Evolutionary conservation across 2,797 vertebrate genomes (phyloP).

Genomic region (Sandelia bainsii): DNA sequence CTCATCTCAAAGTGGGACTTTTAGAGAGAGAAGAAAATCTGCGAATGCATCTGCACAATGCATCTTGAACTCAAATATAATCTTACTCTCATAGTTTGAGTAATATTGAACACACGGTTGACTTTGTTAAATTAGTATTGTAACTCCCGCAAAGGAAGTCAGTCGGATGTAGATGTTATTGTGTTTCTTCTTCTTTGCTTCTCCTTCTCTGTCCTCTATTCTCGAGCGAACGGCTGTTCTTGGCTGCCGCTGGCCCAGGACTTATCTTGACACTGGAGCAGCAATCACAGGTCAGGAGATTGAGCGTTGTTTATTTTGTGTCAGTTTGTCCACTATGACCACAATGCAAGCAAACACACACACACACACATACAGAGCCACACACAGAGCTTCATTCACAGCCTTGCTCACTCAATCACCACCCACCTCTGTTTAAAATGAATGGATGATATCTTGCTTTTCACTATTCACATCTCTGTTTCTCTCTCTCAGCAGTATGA

Average conservation of each 20-base stretch:
- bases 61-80: too few species aligned
- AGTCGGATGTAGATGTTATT: neutral
- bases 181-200: constrained; percentile 30
- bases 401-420: constrained; percentile 76
- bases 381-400: constrained; percentile 56
- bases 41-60: too few species aligned
- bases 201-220: constrained; percentile 55
- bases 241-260: constrained; percentile 73
- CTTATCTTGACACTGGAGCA: constrained; percentile 86
- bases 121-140: neutral
- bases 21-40: too few species aligned
- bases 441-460: constrained; percentile 84
- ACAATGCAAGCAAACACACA: constrained; percentile 64
- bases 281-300: constrained; percentile 81
- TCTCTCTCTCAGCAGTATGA: constrained; percentile 69
- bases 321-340: constrained; percentile 77
- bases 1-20: too few species aligned
- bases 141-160: neutral
- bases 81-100: neutral
- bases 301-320: constrained; percentile 84
- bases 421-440: constrained; percentile 80
- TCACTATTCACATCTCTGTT: constrained; percentile 75
- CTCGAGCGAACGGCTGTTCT: constrained; percentile 52
- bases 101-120: neutral
- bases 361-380: constrained; percentile 28